Evolutionary conservation across 1,140 invertebrate genomes (phyloP), one percentile per base, ranked within the genome.

Genomic region (Xylocopa sonorina): DNA sequence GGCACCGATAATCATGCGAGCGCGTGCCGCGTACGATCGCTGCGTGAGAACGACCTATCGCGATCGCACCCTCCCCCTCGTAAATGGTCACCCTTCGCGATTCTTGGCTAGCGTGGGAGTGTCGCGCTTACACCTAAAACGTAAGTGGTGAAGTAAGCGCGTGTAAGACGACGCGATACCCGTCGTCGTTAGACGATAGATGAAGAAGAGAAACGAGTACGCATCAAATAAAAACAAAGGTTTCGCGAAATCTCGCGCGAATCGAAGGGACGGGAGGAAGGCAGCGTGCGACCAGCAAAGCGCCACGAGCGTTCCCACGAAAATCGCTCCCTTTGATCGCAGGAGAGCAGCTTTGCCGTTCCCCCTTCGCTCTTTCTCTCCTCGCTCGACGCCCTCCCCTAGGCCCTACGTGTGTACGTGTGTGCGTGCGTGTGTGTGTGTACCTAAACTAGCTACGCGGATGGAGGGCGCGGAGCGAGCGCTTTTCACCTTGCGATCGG

Each of bases 241-340:
- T 53, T 76, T 68, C 41, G 64, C 14, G 29, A 55, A 29, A 68
- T 46, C 71, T 21, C 16, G n/a, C 21, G 14, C 7, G 43, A 12
- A 14, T 14, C 1, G 10, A 46, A 46, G 43, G 43, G 43, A 46
- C 10, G 10, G 43, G 24, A 29, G 50, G 7, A 12, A 6, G 34
- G 5, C 29, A 58, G 51, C 41, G 60, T 68, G 77, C 21, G 68
- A 75, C 53, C 64, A 50, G 74, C 68, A 63, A 82, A 78, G 87
- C 83, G 87, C 89, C 88, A 89, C 85, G 89, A 82, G 88, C 89
- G 89, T 92, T 92, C 91, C 91, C 91, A 92, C 91, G 91, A 90
- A 91, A 86, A 88, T 89, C 87, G 88, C 78, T 83, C 84, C 66
- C 66, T 85, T 62, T 41, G 77, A 85, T 87, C 85, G 78, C 75